phyloP scores from a whole-genome alignment of 2,888 invertebrate species.

The Cantharis rustica region DNA sequence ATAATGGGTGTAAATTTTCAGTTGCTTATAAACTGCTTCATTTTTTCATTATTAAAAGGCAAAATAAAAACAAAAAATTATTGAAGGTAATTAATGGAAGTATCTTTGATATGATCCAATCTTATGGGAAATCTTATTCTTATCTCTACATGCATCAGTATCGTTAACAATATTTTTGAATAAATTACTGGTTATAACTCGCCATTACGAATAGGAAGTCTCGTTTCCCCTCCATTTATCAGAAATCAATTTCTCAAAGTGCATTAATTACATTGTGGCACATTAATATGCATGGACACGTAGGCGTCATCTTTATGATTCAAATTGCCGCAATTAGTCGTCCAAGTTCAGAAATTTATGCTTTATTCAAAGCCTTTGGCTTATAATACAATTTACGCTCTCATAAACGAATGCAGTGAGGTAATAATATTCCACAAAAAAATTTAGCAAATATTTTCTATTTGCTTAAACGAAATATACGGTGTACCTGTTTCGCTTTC shows the following conservation, averaged over 20 bases:
- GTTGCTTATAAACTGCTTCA: background rate
- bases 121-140: slow-evolving; percentile 20
- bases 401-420: background rate
- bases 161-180: slow-evolving; percentile 25
- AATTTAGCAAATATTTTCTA: background rate
- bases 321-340: slow-evolving; percentile 26
- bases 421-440: background rate
- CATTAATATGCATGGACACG: slow-evolving; percentile 30
- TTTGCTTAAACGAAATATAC: background rate
- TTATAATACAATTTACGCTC: background rate
- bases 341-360: slow-evolving; percentile 24
- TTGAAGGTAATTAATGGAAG: slow-evolving; percentile 11
- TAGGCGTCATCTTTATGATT: slow-evolving; percentile 28
- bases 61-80: slow-evolving; percentile 7
- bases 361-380: slow-evolving; percentile 14
- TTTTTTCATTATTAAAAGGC: background rate
- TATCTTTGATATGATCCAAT: slow-evolving; percentile 12
- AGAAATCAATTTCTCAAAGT: slow-evolving; percentile 30
- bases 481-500: background rate
- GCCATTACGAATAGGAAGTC: slow-evolving; percentile 22
- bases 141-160: slow-evolving; percentile 19
- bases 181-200: slow-evolving; percentile 22
- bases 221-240: slow-evolving; percentile 17
- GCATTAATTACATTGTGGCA: slow-evolving; percentile 26
- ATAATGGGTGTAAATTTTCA: background rate